phyloP scores from a whole-genome alignment of 2,797 vertebrate genomes.

The Sternarchorhynchus goeldii region DNA sequence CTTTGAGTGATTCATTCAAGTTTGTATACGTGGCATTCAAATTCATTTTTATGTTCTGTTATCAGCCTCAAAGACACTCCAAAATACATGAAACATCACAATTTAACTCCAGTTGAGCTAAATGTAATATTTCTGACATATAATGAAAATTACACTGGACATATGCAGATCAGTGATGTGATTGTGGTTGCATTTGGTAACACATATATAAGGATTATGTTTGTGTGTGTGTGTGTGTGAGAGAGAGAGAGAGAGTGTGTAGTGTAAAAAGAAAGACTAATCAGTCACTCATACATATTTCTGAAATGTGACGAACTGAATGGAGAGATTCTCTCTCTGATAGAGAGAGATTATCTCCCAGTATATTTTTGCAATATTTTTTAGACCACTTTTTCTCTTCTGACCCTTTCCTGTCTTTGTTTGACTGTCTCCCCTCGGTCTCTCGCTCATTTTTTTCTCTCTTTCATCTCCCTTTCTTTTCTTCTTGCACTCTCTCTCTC shows the following conservation, averaged over 20 bases:
- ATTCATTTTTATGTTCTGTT: background rate
- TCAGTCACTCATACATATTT: background rate
- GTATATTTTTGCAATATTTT: too few relatives aligned
- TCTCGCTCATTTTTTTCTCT: background rate
- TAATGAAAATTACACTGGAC: background rate
- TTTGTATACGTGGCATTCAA: slow-evolving; percentile 8
- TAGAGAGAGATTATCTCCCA: background rate
- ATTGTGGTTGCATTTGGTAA: background rate
- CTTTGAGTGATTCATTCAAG: background rate
- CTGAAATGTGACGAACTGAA: background rate
- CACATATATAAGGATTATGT: background rate
- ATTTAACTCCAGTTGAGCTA: background rate
- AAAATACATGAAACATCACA: background rate
- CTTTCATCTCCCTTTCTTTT: background rate
- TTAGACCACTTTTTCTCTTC: too few relatives aligned
- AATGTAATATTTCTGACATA: background rate
- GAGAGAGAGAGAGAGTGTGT: too few relatives aligned
- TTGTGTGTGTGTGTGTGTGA: background rate
- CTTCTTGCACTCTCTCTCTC: too few relatives aligned
- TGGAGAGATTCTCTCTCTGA: background rate
- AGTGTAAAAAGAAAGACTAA: too few relatives aligned
- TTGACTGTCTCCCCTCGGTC: too few relatives aligned
- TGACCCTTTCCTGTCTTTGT: too few relatives aligned
- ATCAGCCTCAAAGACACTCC: background rate
- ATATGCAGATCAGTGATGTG: too few relatives aligned